Percentiles rank a stretch among this genome's conserved stretches.
phyloP scores from a whole-genome alignment of 2,797 vertebrate species.

The Mormyrops attenuatus region DNA sequence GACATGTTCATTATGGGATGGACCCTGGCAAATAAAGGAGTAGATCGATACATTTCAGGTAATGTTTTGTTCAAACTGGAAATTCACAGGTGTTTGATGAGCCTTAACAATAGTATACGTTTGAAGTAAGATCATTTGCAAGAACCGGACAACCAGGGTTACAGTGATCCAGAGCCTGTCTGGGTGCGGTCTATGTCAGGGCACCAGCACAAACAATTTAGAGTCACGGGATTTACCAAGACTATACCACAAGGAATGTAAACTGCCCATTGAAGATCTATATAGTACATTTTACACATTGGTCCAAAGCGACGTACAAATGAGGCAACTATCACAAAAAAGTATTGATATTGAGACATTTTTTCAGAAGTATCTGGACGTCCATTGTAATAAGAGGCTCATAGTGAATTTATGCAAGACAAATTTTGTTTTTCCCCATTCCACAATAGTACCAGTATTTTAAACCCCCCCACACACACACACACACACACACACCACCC shows the following conservation, averaged over 20 bases:
- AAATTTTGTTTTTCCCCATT: background rate
- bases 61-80: background rate
- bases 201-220: background rate
- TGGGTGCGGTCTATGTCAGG: background rate
- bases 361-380: background rate
- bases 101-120: background rate
- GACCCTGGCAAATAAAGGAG: background rate
- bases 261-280: background rate
- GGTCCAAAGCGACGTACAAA: background rate
- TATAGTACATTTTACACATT: background rate
- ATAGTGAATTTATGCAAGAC: background rate
- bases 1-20: conserved; percentile 27
- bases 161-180: background rate
- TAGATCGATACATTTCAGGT: background rate
- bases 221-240: background rate
- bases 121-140: background rate
- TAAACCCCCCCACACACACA: background rate
- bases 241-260: background rate
- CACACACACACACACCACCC: background rate
- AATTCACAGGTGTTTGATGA: background rate
- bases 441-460: background rate
- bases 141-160: background rate
- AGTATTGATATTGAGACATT: background rate
- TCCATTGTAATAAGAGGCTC: background rate
- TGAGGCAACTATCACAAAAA: background rate